Conservation (phyloP, 2,888 invertebrate genomes). For the Noctua pronuba region DNA sequence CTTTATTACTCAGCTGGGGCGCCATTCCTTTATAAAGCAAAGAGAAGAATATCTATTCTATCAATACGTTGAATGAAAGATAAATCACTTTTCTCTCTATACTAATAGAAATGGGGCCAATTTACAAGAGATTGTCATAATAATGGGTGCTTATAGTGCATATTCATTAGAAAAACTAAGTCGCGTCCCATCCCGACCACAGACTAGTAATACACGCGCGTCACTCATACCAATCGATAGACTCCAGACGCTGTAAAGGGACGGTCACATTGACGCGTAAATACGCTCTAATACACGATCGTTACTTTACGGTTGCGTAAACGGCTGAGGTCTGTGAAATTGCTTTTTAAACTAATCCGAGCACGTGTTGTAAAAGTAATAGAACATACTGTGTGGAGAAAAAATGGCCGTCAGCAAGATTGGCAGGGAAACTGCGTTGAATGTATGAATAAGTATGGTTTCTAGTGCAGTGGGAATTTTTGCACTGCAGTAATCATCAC, state of each 20-base stretch:
- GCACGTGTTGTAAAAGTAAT: constrained; percentile 5
- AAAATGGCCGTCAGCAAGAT: constrained; percentile 1
- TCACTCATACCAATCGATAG: constrained; percentile 62
- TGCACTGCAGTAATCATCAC: constrained; percentile 3
- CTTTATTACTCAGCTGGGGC: constrained; percentile 25
- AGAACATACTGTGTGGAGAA: neutral
- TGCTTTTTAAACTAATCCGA: constrained; percentile 45
- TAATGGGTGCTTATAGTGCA: constrained; percentile 40
- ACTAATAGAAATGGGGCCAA: constrained; percentile 18
- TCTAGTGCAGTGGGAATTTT: neutral
- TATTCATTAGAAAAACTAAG: constrained; percentile 53
- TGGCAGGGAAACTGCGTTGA: neutral
- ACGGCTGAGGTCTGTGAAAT: constrained; percentile 40
- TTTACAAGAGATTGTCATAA: constrained; percentile 37
- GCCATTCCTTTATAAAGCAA: constrained; percentile 9
- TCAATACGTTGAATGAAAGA: constrained; percentile 6
- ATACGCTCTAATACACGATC: constrained; percentile 53
- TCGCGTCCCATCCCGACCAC: constrained; percentile 52
- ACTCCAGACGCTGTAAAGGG: constrained; percentile 59
- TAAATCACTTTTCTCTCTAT: constrained; percentile 22
- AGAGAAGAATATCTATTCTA: neutral
- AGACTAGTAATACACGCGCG: constrained; percentile 58
- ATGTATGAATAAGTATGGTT: neutral
- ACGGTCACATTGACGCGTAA: constrained; percentile 61
- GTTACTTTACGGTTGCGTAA: constrained; percentile 54